These are phyloP conservation scores for Camarhynchus parvulus DNA, from an alignment of 2,113 vertebrate genomes.

Conservation along the genomic window DNA sequence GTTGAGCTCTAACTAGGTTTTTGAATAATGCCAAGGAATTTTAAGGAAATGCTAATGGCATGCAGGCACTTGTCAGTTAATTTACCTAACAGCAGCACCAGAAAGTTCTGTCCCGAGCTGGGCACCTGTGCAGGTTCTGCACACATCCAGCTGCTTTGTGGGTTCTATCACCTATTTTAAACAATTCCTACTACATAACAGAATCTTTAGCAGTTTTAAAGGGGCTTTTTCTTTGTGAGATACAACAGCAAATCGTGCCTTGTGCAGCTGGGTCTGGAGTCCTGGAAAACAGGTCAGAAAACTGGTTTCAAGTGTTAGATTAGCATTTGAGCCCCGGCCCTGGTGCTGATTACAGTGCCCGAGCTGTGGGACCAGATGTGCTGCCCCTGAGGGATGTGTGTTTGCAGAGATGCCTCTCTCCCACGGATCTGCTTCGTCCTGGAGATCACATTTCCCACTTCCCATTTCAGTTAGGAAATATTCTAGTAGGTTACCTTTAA, in stretches of 20 bases:
- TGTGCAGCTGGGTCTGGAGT: background rate
- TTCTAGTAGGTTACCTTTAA: background rate
- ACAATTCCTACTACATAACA: background rate
- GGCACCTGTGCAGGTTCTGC: background rate
- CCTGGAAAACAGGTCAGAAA: background rate
- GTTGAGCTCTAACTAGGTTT: background rate
- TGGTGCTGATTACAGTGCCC: background rate
- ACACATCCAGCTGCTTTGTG: background rate
- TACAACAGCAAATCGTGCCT: background rate
- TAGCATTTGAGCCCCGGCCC: background rate
- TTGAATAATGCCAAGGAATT: background rate
- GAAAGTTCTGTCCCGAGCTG: accelerated
- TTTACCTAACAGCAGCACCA: background rate
- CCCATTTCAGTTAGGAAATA: background rate
- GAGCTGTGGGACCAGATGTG: background rate
- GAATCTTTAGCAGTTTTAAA: background rate
- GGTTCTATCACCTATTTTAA: background rate
- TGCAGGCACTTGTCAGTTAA: background rate
- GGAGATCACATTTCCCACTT: background rate
- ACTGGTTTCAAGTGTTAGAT: background rate
- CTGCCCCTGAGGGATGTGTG: accelerated
- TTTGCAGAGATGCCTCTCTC: background rate
- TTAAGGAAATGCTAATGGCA: background rate
- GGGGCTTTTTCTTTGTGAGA: background rate
- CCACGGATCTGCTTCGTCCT: background rate